These are phyloP conservation scores for Lysiphlebus fabarum DNA, from an alignment of 1,140 invertebrate species.

Conservation along the genomic window DNA sequence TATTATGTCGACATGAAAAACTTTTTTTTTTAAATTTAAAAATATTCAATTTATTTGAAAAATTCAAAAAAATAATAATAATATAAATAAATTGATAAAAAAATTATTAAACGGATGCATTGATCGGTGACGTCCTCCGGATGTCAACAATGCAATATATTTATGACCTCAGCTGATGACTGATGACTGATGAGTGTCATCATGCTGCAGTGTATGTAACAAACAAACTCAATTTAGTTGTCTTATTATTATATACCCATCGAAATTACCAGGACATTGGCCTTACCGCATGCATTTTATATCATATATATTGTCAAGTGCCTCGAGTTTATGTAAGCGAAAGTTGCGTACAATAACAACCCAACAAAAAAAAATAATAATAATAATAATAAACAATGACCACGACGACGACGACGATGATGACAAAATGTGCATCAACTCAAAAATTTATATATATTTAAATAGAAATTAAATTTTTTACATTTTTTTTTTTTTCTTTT, in stretches of 20 bases:
- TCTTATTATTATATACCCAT: conserved; percentile 32
- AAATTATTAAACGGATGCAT: conserved; percentile 21
- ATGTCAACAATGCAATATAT: conserved; percentile 13
- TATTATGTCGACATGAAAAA: not conserved
- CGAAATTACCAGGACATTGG: conserved; percentile 44
- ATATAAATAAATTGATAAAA: too few relatives aligned
- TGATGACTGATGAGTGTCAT: conserved; percentile 11
- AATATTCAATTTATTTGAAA: not conserved
- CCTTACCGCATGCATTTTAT: conserved; percentile 42
- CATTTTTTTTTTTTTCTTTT: too few relatives aligned
- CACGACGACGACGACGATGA: too few relatives aligned
- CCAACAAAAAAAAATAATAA: too few relatives aligned
- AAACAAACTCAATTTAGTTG: conserved; percentile 14
- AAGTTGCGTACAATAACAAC: not conserved
- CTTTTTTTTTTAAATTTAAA: conserved; percentile 4
- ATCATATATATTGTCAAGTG: too few relatives aligned
- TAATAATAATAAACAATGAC: too few relatives aligned
- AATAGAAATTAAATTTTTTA: too few relatives aligned
- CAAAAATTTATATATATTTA: too few relatives aligned
- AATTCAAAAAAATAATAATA: too few relatives aligned
- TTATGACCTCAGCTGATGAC: conserved; percentile 8
- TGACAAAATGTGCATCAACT: too few relatives aligned
- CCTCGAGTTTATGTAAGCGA: conserved; percentile 22
- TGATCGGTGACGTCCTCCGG: conserved; percentile 24
- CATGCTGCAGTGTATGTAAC: conserved; percentile 13